These are phyloP conservation scores for Vanacampus margaritifer DNA, from an alignment of 2,113 vertebrate species.

Conservation along the genomic window DNA sequence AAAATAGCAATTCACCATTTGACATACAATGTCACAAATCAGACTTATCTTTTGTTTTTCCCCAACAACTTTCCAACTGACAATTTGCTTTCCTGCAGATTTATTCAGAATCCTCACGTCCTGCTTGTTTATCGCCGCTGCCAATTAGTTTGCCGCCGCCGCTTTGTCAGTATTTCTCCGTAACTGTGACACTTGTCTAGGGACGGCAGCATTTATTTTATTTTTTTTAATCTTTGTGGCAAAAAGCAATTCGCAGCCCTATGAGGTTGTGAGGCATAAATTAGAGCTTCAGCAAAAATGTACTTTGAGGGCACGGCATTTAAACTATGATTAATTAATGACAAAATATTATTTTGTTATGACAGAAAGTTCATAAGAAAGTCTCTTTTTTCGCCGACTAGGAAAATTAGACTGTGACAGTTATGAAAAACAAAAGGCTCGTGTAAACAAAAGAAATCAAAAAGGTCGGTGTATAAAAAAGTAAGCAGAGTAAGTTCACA, in stretches of 20 bases:
- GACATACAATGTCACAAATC: background rate
- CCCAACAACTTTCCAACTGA: background rate
- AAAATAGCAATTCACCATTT: background rate
- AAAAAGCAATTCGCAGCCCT: background rate
- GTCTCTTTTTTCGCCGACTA: background rate
- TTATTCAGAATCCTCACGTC: background rate
- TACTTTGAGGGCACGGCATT: background rate
- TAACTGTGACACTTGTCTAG: constrained; percentile 1
- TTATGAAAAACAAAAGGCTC: background rate
- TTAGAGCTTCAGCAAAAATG: background rate
- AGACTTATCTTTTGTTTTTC: background rate
- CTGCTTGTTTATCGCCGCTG: background rate
- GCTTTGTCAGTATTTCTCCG: constrained; percentile 1
- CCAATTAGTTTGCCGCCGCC: background rate
- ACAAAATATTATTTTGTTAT: background rate
- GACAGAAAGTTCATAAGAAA: background rate
- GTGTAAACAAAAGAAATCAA: background rate
- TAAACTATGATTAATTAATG: background rate
- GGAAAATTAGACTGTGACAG: background rate
- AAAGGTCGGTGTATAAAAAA: background rate
- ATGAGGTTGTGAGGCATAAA: background rate
- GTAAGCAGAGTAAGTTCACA: background rate
- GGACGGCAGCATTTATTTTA: background rate
- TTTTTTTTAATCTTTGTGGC: background rate
- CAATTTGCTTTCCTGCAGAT: background rate